Evolutionary conservation across 53 echinoderm and acorn worm genomes (phyloP), one percentile per base, ranked within the genome.

Genomic region (Glandiceps talaboti): DNA sequence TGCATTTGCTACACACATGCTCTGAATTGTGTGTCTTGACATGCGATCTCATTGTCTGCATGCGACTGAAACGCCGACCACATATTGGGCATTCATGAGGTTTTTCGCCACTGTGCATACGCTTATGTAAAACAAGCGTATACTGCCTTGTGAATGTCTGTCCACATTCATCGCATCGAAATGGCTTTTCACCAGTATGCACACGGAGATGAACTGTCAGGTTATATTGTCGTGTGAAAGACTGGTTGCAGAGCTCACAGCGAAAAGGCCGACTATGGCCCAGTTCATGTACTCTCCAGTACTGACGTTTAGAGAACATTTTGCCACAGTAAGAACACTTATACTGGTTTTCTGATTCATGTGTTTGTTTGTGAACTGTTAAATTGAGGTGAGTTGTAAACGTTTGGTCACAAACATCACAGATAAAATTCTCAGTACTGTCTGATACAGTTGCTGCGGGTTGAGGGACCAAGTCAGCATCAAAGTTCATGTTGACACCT

Each of bases 151-250:
- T 87, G 81, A 92, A 92, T 0, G 83, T 82, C 75, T 84, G 81
- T n/a, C 90, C 90, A 33, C 90, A 90, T 73, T 86, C 82, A 14
- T 83, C 84, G 30, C 90, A 90, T 29, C 78, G 86, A 77, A 82
- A 79, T 29, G 79, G 77, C 73, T 90, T 90, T 30, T 90, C 90
- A 45, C 64, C 64, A 1, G 86, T 82, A 79, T 90, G 90, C 29
- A 90, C 85, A 81, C 86, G 86, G 74, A 92, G 76, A 79, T 92
- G 92, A n/a, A 85, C 86, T 30, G 84, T 89, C 32, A 92, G 84
- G 77, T 92, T 90, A 77, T 92, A 90, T 33, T 86, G 82, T 29
- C 89, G 77, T 25, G 92, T 90, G 80, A 92, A 92, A 29, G 86
- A 83, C 75, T 90, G 86, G 73, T 86, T 79, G 80, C 92, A 92